Percentiles rank a stretch among this genome's conserved stretches.
Evolutionary conservation across 2,797 vertebrate genomes (phyloP).

Genomic region (Crossoptilon crossoptilon): DNA sequence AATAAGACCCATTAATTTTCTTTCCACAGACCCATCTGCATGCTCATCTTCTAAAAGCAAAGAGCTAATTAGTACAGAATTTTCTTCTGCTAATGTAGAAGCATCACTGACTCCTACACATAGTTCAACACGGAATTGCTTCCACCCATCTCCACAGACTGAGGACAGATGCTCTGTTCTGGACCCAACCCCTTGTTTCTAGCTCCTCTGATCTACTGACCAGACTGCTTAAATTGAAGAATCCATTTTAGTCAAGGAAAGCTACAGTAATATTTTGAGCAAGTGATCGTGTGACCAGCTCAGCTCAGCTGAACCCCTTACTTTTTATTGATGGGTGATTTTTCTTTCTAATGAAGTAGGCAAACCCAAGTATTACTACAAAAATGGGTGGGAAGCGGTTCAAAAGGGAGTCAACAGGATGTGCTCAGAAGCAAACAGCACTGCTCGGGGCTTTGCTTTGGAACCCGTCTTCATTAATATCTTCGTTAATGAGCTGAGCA

Average conservation of each 20-base stretch:
- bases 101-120: accelerated
- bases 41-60: background rate
- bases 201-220: background rate
- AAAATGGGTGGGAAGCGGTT: background rate
- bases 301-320: background rate
- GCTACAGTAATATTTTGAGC: background rate
- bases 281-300: background rate
- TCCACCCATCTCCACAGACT: background rate
- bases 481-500: background rate
- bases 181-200: background rate
- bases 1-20: background rate
- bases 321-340: background rate
- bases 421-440: background rate
- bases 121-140: background rate
- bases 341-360: background rate
- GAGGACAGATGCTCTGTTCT: background rate
- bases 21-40: background rate
- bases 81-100: background rate
- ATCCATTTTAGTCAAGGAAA: background rate
- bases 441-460: background rate
- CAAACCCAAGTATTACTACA: background rate
- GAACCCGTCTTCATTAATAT: background rate
- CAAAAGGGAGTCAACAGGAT: background rate
- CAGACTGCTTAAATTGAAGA: background rate
- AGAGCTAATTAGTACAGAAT: background rate